Evolutionary conservation across 2,888 invertebrate genomes (phyloP).

Genomic region (Electrophaes corylata): DNA sequence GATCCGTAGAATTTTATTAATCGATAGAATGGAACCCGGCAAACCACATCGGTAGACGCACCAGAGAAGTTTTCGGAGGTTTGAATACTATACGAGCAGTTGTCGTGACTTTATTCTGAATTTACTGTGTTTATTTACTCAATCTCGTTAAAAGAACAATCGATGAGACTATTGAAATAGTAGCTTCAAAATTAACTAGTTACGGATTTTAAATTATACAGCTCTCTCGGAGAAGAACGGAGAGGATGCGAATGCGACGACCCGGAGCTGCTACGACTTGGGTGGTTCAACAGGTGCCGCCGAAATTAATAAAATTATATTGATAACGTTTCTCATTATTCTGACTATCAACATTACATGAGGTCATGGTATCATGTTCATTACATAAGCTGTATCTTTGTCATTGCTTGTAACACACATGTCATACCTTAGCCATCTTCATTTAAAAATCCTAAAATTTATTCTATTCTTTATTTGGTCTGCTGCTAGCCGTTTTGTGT

Average conservation of each 20-base stretch:
- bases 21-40: neutral
- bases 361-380: too few relatives aligned
- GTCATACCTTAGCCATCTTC: too few relatives aligned
- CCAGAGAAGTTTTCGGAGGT: neutral
- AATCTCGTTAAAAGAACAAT: slow-evolving; percentile 49
- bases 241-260: slow-evolving; percentile 34
- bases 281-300: slow-evolving; percentile 67
- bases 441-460: too few relatives aligned
- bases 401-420: too few relatives aligned
- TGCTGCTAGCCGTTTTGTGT: neutral
- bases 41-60: neutral
- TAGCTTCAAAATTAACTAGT: slow-evolving; percentile 47
- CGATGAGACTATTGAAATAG: slow-evolving; percentile 50
- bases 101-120: neutral
- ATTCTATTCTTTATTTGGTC: too few relatives aligned
- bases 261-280: slow-evolving; percentile 51
- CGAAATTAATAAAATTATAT: slow-evolving; percentile 60
- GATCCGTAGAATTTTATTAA: neutral
- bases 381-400: too few relatives aligned
- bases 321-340: slow-evolving; percentile 64
- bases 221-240: slow-evolving; percentile 31
- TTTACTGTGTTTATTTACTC: slow-evolving; percentile 44
- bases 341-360: slow-evolving; percentile 52
- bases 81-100: neutral
- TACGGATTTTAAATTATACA: slow-evolving; percentile 53